phyloP scores from a whole-genome alignment of 2,888 invertebrate genomes.

The Halictus quadricinctus region DNA sequence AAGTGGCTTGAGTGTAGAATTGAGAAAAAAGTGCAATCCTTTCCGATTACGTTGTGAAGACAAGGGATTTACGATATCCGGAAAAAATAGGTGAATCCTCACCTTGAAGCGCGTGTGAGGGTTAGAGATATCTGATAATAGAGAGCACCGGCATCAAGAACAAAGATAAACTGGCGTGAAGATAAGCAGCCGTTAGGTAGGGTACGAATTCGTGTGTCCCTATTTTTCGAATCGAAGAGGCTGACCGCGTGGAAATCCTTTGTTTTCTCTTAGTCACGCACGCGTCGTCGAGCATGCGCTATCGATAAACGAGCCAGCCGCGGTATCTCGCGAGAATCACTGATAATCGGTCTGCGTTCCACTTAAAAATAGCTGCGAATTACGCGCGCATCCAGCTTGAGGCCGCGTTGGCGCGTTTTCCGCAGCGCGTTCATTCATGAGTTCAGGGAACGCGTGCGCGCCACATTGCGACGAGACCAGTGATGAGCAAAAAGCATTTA shows the following conservation, averaged over 20 bases:
- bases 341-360: conserved; percentile 66
- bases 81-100: too few species aligned
- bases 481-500: not conserved
- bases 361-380: conserved; percentile 67
- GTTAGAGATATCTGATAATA: conserved; percentile 1
- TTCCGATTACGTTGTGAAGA: too few species aligned
- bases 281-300: conserved; percentile 24
- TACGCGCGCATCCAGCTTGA: conserved; percentile 43
- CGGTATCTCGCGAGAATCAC: conserved; percentile 60
- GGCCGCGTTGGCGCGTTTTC: conserved; percentile 45
- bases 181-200: not conserved
- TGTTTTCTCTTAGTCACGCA: conserved; percentile 58
- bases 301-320: conserved; percentile 53
- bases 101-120: not conserved
- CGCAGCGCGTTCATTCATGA: conserved; percentile 66
- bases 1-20: too few species aligned
- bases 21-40: too few species aligned
- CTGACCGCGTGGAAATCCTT: conserved; percentile 30
- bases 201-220: conserved; percentile 1
- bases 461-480: not conserved
- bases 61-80: not conserved
- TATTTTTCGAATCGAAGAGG: not conserved
- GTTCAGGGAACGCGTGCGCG: conserved; percentile 56
- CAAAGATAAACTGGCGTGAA: not conserved
- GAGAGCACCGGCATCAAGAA: not conserved